phyloP scores from a whole-genome alignment of 2,113 vertebrate species.

The Morone chrysops region DNA sequence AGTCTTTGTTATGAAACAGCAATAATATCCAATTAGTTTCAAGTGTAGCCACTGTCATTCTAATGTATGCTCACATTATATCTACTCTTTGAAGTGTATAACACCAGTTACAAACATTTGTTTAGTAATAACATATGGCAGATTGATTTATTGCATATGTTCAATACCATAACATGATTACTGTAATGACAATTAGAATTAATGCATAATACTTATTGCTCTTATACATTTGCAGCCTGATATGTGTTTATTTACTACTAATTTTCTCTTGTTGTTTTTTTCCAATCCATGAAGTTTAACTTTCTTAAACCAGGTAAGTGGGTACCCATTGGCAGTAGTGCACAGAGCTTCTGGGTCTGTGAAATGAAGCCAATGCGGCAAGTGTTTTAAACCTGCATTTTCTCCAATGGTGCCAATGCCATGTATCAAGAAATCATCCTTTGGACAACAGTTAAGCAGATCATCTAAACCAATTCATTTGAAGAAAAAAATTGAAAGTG shows the following conservation, averaged over 20 bases:
- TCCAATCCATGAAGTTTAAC: not conserved
- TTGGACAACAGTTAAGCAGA: not conserved
- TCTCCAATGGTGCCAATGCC: too few species aligned
- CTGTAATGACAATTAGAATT: not conserved
- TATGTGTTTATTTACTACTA: not conserved
- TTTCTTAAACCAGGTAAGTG: too few species aligned
- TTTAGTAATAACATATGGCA: not conserved
- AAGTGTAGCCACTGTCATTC: constrained; percentile 6
- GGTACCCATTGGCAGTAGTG: too few species aligned
- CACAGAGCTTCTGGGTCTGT: too few species aligned
- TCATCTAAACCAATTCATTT: not conserved
- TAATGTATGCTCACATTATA: not conserved
- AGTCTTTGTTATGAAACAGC: constrained; percentile 45
- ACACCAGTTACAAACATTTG: not conserved
- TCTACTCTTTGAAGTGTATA: constrained; percentile 14
- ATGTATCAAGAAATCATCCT: too few species aligned
- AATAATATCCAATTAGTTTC: constrained; percentile 59
- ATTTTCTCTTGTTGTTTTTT: not conserved
- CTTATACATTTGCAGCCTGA: not conserved
- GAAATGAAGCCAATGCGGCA: too few species aligned
- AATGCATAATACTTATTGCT: not conserved
- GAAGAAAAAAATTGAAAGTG: not conserved
- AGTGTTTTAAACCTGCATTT: too few species aligned
- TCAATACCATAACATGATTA: not conserved
- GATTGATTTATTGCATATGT: not conserved